Evolutionary conservation across 2,888 invertebrate species (phyloP).

Genomic region (Lysandra bellargus): DNA sequence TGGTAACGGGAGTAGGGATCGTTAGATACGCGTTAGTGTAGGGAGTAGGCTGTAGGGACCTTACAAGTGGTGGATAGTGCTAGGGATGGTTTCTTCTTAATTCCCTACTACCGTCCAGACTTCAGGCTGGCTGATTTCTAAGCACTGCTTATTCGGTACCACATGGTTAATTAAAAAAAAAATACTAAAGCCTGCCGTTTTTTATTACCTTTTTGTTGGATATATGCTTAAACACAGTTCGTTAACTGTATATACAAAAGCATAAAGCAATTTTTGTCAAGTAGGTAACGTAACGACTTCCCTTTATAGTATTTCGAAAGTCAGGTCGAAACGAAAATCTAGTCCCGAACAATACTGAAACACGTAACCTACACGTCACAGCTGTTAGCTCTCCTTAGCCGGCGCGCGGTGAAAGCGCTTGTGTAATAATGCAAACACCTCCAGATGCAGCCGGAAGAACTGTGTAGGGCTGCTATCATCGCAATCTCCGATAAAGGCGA

Average conservation of each 20-base stretch:
- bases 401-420: conserved; percentile 72
- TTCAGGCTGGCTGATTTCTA: too few relatives aligned
- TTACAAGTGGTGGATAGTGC: too few relatives aligned
- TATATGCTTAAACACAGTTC: background rate
- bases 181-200: too few relatives aligned
- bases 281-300: background rate
- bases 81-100: too few relatives aligned
- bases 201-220: too few relatives aligned
- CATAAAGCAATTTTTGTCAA: background rate
- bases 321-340: conserved; percentile 34
- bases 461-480: background rate
- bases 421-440: conserved; percentile 65
- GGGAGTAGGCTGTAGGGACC: too few relatives aligned
- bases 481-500: too few relatives aligned
- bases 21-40: too few relatives aligned
- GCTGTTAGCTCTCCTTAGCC: conserved; percentile 49
- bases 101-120: too few relatives aligned
- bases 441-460: conserved; percentile 44
- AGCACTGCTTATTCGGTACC: too few relatives aligned
- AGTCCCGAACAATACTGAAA: conserved; percentile 29
- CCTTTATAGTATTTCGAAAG: conserved; percentile 16
- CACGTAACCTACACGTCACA: conserved; percentile 56
- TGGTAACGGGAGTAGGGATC: too few relatives aligned
- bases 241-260: background rate
- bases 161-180: too few relatives aligned